Evolutionary conservation across 2,888 invertebrate genomes (phyloP).

Genomic region (Entomobrya proxima): DNA sequence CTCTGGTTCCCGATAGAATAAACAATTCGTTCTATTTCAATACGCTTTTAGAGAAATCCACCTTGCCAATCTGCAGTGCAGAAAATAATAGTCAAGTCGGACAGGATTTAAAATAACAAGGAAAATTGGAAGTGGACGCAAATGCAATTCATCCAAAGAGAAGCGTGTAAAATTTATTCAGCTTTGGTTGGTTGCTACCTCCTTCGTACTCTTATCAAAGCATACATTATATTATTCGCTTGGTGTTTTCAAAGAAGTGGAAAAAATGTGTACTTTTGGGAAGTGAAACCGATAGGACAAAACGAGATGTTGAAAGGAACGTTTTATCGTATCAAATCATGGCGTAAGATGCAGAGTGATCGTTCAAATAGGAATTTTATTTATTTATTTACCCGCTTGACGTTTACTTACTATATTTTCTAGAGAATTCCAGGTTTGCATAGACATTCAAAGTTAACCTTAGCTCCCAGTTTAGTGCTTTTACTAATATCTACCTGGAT

Average conservation of each 20-base stretch:
- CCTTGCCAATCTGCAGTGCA: neutral
- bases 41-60: neutral
- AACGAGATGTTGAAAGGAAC: neutral
- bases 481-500: neutral
- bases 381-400: neutral
- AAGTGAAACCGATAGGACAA: neutral
- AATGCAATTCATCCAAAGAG: neutral
- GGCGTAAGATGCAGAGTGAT: neutral
- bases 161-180: neutral
- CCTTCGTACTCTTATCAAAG: neutral
- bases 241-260: neutral
- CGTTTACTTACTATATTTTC: neutral
- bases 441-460: neutral
- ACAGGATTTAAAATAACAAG: conserved; percentile 13
- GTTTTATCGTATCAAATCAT: conserved; percentile 18
- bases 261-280: neutral
- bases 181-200: neutral
- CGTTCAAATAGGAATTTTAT: conserved; percentile 2
- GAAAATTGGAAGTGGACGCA: conserved; percentile 5
- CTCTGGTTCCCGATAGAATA: conserved; percentile 33
- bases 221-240: conserved; percentile 10
- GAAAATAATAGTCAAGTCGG: neutral
- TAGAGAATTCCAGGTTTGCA: neutral
- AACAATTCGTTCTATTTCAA: conserved; percentile 46
- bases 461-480: neutral